These are phyloP conservation scores for Sebastes goodei DNA, from an alignment of 2,797 vertebrate genomes.

Conservation along the genomic window DNA sequence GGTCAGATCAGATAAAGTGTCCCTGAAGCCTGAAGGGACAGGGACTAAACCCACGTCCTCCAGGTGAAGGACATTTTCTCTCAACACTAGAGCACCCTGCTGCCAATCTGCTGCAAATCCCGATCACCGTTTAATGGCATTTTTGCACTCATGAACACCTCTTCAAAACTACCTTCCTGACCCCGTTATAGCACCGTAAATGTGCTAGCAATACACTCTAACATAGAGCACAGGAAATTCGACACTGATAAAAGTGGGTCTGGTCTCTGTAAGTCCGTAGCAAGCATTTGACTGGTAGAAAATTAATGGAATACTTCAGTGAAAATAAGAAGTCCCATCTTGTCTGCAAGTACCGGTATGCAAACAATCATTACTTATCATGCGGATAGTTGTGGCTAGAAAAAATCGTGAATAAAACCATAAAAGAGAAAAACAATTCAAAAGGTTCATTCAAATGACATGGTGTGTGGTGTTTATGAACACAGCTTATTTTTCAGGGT, in stretches of 20 bases:
- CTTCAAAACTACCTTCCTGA: constrained; percentile 20
- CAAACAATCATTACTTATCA: constrained; percentile 45
- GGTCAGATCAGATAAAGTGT: constrained; percentile 10
- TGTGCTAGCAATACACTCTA: constrained; percentile 95
- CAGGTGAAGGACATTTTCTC: background rate
- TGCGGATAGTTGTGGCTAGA: constrained; percentile 46
- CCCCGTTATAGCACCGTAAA: constrained; percentile 87
- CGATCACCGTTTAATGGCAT: constrained; percentile 47
- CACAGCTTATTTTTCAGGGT: constrained; percentile 52
- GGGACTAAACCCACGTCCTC: background rate
- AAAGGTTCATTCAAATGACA: constrained; percentile 37
- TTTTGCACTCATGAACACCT: constrained; percentile 44
- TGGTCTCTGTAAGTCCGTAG: constrained; percentile 70
- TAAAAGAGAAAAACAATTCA: constrained; percentile 25
- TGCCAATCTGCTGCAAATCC: constrained; percentile 3
- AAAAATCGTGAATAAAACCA: constrained; percentile 46
- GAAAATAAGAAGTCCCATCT: constrained; percentile 53
- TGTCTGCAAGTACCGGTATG: constrained; percentile 51
- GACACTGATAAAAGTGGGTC: constrained; percentile 81
- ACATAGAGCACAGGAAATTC: constrained; percentile 94
- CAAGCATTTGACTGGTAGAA: constrained; percentile 71
- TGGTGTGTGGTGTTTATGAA: constrained; percentile 32
- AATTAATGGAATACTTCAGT: constrained; percentile 71
- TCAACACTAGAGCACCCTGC: background rate
- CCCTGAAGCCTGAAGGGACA: constrained; percentile 10